phyloP scores from a whole-genome alignment of 2,113 vertebrate species.

The Manacus vitellinus region DNA sequence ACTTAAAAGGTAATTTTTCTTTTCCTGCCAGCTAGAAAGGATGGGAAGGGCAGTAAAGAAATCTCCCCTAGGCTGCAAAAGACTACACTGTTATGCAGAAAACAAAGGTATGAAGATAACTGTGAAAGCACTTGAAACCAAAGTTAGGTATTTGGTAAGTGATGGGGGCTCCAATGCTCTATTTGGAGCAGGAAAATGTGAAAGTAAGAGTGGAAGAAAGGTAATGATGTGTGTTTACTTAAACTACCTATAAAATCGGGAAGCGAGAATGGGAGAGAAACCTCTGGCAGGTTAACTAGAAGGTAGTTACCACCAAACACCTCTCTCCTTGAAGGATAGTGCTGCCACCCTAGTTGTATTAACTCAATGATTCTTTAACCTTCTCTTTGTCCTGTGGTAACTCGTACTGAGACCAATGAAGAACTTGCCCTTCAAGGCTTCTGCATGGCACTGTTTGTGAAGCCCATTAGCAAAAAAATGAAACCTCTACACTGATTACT shows the following conservation, averaged over 20 bases:
- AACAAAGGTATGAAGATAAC: not conserved
- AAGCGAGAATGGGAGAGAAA: not conserved
- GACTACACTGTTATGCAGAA: not conserved
- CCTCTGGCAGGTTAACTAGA: not conserved
- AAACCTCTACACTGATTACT: not conserved
- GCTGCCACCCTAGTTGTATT: accelerated
- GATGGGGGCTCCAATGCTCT: not conserved
- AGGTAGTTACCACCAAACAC: not conserved
- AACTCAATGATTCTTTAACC: not conserved
- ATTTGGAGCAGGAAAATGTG: not conserved
- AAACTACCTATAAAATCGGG: not conserved
- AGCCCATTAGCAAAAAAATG: not conserved
- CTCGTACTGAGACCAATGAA: not conserved
- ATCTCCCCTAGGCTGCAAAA: not conserved
- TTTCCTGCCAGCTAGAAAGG: not conserved
- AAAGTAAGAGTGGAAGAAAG: not conserved
- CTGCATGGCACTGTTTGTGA: accelerated
- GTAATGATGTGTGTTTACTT: not conserved
- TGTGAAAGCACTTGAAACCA: not conserved
- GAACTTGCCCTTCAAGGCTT: not conserved
- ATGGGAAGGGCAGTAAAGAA: not conserved
- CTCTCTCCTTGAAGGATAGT: not conserved
- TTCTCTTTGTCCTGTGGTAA: not conserved
- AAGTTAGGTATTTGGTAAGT: not conserved
- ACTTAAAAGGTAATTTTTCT: not conserved